Percentiles rank a stretch among this genome's conserved stretches.
phyloP scores from a whole-genome alignment of 2,797 vertebrate genomes.

The Craterocephalus amniculus region DNA sequence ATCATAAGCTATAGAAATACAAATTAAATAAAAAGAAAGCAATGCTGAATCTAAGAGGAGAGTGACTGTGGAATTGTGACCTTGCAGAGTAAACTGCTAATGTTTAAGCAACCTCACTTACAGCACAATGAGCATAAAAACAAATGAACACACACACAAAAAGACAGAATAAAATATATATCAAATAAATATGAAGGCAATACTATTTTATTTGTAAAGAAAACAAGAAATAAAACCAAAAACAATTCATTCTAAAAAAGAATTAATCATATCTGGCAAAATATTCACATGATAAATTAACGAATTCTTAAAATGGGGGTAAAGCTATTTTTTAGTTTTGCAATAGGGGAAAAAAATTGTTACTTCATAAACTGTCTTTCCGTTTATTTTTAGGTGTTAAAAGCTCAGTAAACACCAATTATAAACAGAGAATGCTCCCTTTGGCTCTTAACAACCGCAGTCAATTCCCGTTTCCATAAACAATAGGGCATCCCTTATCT shows the following conservation, averaged over 20 bases:
- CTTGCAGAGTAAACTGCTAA: conserved; percentile 12
- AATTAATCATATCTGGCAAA: conserved; percentile 7
- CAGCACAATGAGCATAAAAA: not conserved
- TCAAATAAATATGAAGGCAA: not conserved
- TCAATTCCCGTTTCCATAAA: conserved; percentile 68
- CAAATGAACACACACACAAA: not conserved
- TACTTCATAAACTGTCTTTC: conserved; percentile 4
- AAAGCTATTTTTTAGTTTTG: not conserved
- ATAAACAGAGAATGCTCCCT: conserved; percentile 59
- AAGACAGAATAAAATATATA: not conserved
- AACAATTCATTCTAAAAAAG: not conserved
- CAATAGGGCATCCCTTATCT: conserved; percentile 63
- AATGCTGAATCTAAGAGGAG: not conserved
- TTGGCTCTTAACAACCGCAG: conserved; percentile 63
- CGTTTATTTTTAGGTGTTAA: conserved; percentile 18
- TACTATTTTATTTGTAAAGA: not conserved
- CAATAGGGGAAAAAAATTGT: not conserved
- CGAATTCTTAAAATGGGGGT: conserved; percentile 4
- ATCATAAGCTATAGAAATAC: not conserved
- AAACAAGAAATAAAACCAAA: not conserved
- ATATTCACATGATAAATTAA: not conserved
- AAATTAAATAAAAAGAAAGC: not conserved
- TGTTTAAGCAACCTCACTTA: not conserved
- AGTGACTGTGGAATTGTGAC: not conserved
- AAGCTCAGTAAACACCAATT: conserved; percentile 43